Base-by-base conservation (phyloP, 2,888 invertebrate genomes). In the Rotaria sp. region DNA sequence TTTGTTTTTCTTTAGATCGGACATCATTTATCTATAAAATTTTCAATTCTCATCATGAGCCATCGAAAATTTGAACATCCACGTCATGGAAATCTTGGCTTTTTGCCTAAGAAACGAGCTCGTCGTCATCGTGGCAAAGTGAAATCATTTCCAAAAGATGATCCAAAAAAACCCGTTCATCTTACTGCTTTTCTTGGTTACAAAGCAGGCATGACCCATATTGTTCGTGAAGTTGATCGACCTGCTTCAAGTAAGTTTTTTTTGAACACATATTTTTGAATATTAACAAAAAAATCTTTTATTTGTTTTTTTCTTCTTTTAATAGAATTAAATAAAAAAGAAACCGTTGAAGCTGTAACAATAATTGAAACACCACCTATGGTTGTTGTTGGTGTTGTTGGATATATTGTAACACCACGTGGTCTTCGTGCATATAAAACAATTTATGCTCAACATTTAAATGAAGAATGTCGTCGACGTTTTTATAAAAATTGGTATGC, bases 401-500 rank as follows among this genome's bases (percentile, higher is more conserved):
- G 99, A 87, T 99, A 99, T 93, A 97, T 99, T 89, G 96, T 98
- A 91, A 99, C 99, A 86, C 99, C 99, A 84, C 95, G 95, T 92
- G 99, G 99, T 90, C 94, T 97, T 88, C 94, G 97, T 87, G 95
- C 96, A 85, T 93, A 99, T 88, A 95, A 96, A 88, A 97, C 97
- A 86, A 94, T 99, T 85, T 99, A 96, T 95, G 97, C 99, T 85
- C 97, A 98, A 92, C 99, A 99, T 93, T 94, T 99, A 91, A 96
- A 96, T 80, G 99, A 99, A 92, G 99, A 99, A 91, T 98, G 97
- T 92, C 94, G 96, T 89, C 95, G 99, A 91, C 94, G 99, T 89
- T 98, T 99, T 94, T 99, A 99, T 93, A 99, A 98, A 94, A 99
- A 99, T 93, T 99, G 99, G 99, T 99, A 93, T 93, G 96, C 96